Evolutionary conservation across 2,113 vertebrate species (phyloP), one percentile per base, ranked within the genome.

Genomic region (Xerus inauris): DNA sequence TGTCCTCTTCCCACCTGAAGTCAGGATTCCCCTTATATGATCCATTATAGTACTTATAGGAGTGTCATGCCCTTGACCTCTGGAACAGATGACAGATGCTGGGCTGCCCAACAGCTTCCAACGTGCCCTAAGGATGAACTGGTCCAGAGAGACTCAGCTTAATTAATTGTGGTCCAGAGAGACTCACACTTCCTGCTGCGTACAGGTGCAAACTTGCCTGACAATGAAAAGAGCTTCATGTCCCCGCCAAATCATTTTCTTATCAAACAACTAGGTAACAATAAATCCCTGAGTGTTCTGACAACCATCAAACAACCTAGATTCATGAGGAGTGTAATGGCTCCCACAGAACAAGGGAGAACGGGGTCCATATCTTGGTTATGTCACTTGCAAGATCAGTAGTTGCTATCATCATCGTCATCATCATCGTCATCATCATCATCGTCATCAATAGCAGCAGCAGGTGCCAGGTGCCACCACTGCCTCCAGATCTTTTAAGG

Each of bases 31-130:
- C 5, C 12, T 22, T 40, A 2, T 12, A 26, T 49, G n/a, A 75
- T 35, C 83, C 86, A 32, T 12, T 42, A 8, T 3, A 7, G 51
- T 54, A 22, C 75, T 67, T 7, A 67, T 0, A 17, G 69, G 12
- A n/a, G 19, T 38, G 0, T 30, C 35, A 30, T 1, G 22, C 8
- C 11, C 42, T 11, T 3, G 7, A 22, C n/a, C 30, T 13, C 17
- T 0, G 17, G 65, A 85, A 59, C 35, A 8, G 72, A 62, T 8
- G 38, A 86, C 16, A 57, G 28, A 19, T n/a, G 35, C 24, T 76
- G 14, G 45, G 5, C 38, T 38, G 45, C 76, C 45, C 28, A 80
- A 17, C 59, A 30, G 38, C n/a, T 38, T 77, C 79, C 62, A 57
- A 0, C 8, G 20, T 11, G 1, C 20, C 71, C 38, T 24, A 22